phyloP scores from a whole-genome alignment of 2,797 vertebrate species.

The Botia almorhae region DNA sequence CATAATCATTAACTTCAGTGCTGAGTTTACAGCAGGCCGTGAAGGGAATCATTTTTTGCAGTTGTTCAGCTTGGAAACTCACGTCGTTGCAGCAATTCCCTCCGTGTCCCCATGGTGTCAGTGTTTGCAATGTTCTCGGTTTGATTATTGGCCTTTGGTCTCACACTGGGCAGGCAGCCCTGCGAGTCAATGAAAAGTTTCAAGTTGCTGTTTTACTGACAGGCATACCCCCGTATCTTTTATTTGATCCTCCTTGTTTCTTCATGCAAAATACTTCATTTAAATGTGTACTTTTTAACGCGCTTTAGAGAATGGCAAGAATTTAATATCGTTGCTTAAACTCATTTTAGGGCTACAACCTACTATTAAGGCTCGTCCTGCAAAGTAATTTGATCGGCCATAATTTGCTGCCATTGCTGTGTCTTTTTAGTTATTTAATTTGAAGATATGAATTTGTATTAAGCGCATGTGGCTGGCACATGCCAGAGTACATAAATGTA shows the following conservation, averaged over 20 bases:
- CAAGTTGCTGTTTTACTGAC: slow-evolving; percentile 21
- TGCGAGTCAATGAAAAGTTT: slow-evolving; percentile 34
- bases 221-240: neutral
- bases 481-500: slow-evolving; percentile 16
- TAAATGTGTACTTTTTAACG: neutral
- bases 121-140: slow-evolving; percentile 70
- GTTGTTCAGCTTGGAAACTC: slow-evolving; percentile 16
- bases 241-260: neutral
- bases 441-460: neutral
- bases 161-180: slow-evolving; percentile 31
- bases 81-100: slow-evolving; percentile 67
- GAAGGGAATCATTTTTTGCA: neutral
- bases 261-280: neutral
- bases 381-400: neutral
- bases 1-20: slow-evolving; percentile 66
- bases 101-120: slow-evolving; percentile 76
- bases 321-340: neutral
- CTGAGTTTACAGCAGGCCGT: slow-evolving; percentile 7
- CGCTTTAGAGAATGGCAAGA: neutral
- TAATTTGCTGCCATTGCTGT: neutral
- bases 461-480: slow-evolving; percentile 5
- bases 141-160: slow-evolving; percentile 35
- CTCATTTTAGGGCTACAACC: neutral
- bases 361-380: neutral
- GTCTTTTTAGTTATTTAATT: neutral